Conservation (phyloP, 1,140 invertebrate genomes). For the Elysia chlorotica region DNA sequence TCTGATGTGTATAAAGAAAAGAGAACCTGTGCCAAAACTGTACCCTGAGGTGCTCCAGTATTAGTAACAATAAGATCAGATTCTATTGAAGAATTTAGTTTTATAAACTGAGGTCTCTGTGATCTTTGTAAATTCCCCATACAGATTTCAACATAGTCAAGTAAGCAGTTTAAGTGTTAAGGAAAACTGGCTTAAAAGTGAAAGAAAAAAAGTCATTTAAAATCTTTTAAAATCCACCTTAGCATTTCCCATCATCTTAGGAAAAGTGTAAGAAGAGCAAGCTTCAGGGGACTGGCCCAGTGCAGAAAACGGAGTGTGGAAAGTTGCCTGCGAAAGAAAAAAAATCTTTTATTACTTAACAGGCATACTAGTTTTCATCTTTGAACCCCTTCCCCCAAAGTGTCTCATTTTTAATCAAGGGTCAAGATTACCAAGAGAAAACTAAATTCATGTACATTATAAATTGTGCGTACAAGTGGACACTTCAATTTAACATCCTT, state of each 20-base stretch:
- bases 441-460: background rate
- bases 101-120: too few relatives aligned
- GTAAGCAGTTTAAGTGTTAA: too few relatives aligned
- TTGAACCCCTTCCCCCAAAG: background rate
- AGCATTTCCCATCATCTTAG: conserved; percentile 77
- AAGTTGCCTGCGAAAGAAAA: conserved; percentile 72
- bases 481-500: background rate
- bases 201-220: too few relatives aligned
- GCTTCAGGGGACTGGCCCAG: conserved; percentile 84
- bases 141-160: too few relatives aligned
- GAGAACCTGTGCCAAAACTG: too few relatives aligned
- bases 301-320: conserved; percentile 82
- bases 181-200: too few relatives aligned
- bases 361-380: background rate
- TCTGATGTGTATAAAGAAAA: too few relatives aligned
- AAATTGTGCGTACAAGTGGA: background rate
- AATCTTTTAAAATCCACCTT: too few relatives aligned
- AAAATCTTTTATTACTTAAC: background rate
- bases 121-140: too few relatives aligned
- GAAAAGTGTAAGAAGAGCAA: conserved; percentile 82
- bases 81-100: too few relatives aligned
- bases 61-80: too few relatives aligned
- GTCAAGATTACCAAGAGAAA: background rate
- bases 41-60: too few relatives aligned
- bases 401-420: background rate